Conservation (phyloP, 2,797 vertebrate genomes). For the Mus spretus region DNA sequence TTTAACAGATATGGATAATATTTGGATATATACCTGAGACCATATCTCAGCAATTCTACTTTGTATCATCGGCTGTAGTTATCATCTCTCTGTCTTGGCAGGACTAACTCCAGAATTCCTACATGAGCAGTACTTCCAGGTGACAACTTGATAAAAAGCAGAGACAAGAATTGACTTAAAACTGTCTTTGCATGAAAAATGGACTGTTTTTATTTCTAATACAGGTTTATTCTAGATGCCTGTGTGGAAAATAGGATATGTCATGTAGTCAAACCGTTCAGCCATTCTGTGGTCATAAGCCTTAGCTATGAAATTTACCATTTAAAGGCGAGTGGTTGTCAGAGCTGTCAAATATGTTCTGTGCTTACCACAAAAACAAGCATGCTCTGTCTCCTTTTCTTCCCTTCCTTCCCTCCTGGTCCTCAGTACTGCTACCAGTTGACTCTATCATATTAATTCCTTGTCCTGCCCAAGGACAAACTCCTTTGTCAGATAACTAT, state of each 20-base stretch:
- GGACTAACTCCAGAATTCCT: not conserved
- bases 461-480: not conserved
- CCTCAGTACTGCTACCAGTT: not conserved
- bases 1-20: not conserved
- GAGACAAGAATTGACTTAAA: slow-evolving; percentile 14
- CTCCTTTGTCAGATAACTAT: not conserved
- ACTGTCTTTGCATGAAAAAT: slow-evolving; percentile 5
- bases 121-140: not conserved
- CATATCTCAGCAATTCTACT: not conserved
- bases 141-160: slow-evolving; percentile 21
- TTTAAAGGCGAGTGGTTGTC: not conserved
- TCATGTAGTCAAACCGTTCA: slow-evolving; percentile 3
- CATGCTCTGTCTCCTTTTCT: not conserved
- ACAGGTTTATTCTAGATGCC: not conserved
- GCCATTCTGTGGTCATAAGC: not conserved
- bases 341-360: not conserved
- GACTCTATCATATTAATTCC: not conserved
- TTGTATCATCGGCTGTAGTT: not conserved
- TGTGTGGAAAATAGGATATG: slow-evolving; percentile 17
- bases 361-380: not conserved
- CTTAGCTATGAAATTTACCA: slow-evolving; percentile 32
- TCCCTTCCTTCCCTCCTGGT: not conserved
- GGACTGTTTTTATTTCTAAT: slow-evolving; percentile 35
- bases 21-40: not conserved
- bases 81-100: not conserved